phyloP scores from a whole-genome alignment of 2,888 invertebrate species.

The Cheilosia urbana region DNA sequence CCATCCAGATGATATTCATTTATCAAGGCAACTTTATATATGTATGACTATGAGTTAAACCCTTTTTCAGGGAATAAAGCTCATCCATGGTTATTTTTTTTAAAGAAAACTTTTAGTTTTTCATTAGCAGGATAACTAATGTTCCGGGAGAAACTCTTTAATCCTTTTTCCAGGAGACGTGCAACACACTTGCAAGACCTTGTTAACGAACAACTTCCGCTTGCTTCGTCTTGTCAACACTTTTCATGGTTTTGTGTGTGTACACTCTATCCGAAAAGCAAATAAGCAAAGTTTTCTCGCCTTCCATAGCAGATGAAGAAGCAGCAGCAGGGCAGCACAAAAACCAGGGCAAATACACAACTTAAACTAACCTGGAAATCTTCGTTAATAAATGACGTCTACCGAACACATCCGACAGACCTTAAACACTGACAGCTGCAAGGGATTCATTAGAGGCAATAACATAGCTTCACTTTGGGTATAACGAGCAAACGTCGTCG shows the following conservation, averaged over 20 bases:
- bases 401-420: slow-evolving; percentile 68
- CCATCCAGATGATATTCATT: neutral
- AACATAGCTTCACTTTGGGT: slow-evolving; percentile 55
- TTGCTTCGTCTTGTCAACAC: slow-evolving; percentile 68
- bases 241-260: slow-evolving; percentile 35
- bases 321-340: neutral
- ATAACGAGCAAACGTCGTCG: slow-evolving; percentile 63
- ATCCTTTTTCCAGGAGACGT: slow-evolving; percentile 31
- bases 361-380: slow-evolving; percentile 74
- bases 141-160: neutral
- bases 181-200: slow-evolving; percentile 32
- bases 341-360: slow-evolving; percentile 54
- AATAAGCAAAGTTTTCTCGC: slow-evolving; percentile 63
- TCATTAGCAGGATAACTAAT: slow-evolving; percentile 44
- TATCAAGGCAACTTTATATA: neutral
- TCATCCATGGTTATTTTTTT: neutral
- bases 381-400: slow-evolving; percentile 75
- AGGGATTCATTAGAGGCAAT: slow-evolving; percentile 67
- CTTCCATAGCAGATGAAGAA: slow-evolving; percentile 10
- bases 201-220: slow-evolving; percentile 66
- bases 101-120: slow-evolving; percentile 31
- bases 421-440: slow-evolving; percentile 72
- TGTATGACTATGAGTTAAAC: neutral
- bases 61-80: neutral
- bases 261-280: slow-evolving; percentile 25